Percentiles rank a stretch among this genome's conserved stretches.
These are phyloP conservation scores for Eptesicus fuscus DNA, from an alignment of 2,113 vertebrate species.

Conservation along the genomic window DNA sequence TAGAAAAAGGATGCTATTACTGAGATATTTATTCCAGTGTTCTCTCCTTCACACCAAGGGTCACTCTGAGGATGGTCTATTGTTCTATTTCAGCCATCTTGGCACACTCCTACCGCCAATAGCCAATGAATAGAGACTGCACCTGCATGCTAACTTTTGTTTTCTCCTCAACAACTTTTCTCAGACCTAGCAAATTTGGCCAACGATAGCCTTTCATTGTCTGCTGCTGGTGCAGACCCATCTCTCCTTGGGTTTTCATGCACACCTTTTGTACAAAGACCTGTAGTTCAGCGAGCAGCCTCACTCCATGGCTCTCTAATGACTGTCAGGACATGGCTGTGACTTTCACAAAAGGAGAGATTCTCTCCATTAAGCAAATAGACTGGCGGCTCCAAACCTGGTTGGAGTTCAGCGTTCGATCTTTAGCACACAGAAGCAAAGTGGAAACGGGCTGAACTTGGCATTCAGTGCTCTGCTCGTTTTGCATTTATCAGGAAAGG, in stretches of 20 bases:
- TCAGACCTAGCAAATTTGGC: background rate
- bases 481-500: background rate
- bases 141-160: background rate
- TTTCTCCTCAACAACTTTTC: background rate
- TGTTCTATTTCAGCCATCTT: background rate
- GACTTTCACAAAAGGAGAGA: background rate
- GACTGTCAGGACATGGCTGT: too few species aligned
- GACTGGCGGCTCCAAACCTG: background rate
- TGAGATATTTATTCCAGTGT: background rate
- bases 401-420: background rate
- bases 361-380: background rate
- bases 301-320: background rate
- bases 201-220: background rate
- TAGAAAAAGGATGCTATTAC: background rate
- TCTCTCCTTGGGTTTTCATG: background rate
- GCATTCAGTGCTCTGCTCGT: rapidly evolving
- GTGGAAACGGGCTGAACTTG: background rate
- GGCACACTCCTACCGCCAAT: background rate
- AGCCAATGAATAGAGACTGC: background rate
- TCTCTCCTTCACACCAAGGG: background rate
- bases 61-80: background rate
- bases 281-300: background rate
- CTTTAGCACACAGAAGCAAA: background rate
- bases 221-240: background rate
- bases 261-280: background rate